phyloP scores from a whole-genome alignment of 2,113 vertebrate genomes.

The Stercorarius parasiticus region DNA sequence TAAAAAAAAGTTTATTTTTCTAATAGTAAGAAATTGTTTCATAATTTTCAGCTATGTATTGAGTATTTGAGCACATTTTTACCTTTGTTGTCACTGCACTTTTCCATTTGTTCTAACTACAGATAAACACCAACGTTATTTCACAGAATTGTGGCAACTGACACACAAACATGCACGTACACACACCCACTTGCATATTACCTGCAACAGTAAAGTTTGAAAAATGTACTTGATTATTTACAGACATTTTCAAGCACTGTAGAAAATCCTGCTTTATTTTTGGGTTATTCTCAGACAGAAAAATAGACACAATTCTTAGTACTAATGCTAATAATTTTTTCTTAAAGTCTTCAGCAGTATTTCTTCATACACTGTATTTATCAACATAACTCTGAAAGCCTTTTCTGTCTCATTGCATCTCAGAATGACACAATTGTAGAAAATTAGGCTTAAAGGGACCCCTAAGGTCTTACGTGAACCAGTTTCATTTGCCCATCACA shows the following conservation, averaged over 20 bases:
- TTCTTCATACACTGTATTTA: not conserved
- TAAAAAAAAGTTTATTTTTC: not conserved
- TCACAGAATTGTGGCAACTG: not conserved
- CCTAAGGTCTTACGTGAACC: not conserved
- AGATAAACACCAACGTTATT: not conserved
- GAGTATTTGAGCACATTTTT: not conserved
- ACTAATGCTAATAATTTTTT: not conserved
- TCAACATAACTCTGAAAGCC: not conserved
- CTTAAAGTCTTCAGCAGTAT: not conserved
- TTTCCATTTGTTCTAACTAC: not conserved
- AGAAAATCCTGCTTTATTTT: not conserved
- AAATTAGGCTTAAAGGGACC: not conserved
- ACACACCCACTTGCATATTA: not conserved
- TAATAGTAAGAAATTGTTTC: not conserved
- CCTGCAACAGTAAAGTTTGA: not conserved
- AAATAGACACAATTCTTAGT: not conserved
- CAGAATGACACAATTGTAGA: not conserved
- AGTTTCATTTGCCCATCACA: not conserved
- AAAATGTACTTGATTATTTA: not conserved
- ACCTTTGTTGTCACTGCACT: not conserved
- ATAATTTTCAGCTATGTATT: not conserved
- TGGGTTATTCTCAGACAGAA: not conserved
- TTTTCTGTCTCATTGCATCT: not conserved
- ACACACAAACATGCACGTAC: not conserved
- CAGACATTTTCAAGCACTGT: not conserved